Percentiles rank a stretch among this genome's conserved stretches.
Evolutionary conservation across 1,140 invertebrate species (phyloP).

Genomic region (Helicoverpa zea): DNA sequence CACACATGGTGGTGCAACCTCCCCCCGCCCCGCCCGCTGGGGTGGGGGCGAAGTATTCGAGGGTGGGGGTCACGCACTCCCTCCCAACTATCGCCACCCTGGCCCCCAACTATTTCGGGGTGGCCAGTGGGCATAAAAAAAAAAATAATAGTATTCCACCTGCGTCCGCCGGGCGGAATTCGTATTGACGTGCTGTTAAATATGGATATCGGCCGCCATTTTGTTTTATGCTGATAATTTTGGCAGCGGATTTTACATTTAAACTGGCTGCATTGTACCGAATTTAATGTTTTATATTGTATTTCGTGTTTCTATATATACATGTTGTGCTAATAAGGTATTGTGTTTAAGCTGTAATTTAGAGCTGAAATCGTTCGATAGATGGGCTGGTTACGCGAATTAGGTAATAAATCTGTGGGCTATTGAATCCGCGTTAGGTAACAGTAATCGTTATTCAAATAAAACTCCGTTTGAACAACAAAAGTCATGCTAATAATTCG

Average conservation of each 20-base stretch:
- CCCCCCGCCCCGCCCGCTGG: conserved; percentile 57
- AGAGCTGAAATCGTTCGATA: background rate
- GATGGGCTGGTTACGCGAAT: background rate
- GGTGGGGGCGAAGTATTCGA: conserved; percentile 36
- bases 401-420: background rate
- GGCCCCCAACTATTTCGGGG: conserved; percentile 79
- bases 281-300: conserved; percentile 20
- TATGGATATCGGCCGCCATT: conserved; percentile 74
- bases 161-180: conserved; percentile 73
- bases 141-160: conserved; percentile 83
- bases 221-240: conserved; percentile 68
- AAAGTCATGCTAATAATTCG: conserved; percentile 9
- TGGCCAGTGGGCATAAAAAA: conserved; percentile 77
- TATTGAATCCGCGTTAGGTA: background rate
- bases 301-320: background rate
- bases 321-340: background rate
- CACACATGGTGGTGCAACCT: conserved; percentile 76
- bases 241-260: conserved; percentile 48
- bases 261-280: conserved; percentile 19
- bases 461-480: background rate
- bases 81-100: conserved; percentile 63
- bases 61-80: conserved; percentile 71
- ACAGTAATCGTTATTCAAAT: background rate
- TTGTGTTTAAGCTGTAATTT: background rate
- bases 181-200: conserved; percentile 74